phyloP scores from a whole-genome alignment of 2,888 invertebrate genomes.

The Pomacea canaliculata region DNA sequence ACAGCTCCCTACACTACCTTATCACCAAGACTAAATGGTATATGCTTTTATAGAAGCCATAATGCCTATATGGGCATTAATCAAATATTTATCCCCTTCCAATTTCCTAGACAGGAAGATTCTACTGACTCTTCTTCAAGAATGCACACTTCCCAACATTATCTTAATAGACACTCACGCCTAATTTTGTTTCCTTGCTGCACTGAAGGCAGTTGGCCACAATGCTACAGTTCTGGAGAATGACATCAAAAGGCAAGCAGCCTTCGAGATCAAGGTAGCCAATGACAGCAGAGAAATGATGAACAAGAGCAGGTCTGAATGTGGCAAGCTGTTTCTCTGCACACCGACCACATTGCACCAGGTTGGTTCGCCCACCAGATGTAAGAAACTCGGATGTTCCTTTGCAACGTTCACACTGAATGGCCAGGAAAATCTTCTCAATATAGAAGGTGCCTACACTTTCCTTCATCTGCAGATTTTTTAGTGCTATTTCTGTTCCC shows the following conservation, averaged over 20 bases:
- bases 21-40: no score
- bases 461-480: conserved; percentile 61
- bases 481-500: conserved; percentile 65
- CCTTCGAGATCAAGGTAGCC: conserved; percentile 68
- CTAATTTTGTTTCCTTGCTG: conserved; percentile 59
- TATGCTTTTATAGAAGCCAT: no score
- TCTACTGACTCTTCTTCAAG: neutral
- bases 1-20: no score
- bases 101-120: neutral
- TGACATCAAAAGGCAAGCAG: conserved; percentile 66
- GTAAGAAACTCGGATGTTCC: conserved; percentile 56
- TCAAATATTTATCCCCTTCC: neutral
- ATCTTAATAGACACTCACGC: conserved; percentile 49
- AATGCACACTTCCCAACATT: no score
- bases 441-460: conserved; percentile 60
- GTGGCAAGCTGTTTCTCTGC: conserved; percentile 51
- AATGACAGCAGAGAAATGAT: conserved; percentile 62
- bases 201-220: conserved; percentile 67
- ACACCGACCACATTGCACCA: conserved; percentile 63
- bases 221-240: conserved; percentile 64
- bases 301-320: conserved; percentile 63
- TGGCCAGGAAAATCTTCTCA: conserved; percentile 53
- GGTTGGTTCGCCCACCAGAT: conserved; percentile 51
- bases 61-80: no score
- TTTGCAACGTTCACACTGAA: conserved; percentile 65